Percentiles rank a stretch among this genome's conserved stretches.
Evolutionary conservation across 2,888 invertebrate genomes (phyloP).

Genomic region (Micropterix aruncella): DNA sequence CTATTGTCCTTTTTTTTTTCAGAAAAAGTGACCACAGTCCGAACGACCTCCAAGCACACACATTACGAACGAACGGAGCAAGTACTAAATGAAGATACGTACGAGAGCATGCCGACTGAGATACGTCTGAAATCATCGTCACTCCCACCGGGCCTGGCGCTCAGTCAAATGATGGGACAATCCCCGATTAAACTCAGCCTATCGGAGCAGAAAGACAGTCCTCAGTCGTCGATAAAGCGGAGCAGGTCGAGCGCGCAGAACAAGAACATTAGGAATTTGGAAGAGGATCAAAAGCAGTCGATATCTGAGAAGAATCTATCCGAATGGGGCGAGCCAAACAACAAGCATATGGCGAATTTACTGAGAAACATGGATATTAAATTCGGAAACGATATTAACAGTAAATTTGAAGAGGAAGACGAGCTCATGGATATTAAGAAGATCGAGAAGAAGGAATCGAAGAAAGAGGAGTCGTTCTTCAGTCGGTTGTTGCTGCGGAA

Average conservation of each 20-base stretch:
- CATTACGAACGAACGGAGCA: slow-evolving; percentile 3
- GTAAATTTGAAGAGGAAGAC: slow-evolving; percentile 12
- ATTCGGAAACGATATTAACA: slow-evolving; percentile 9
- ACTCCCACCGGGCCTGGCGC: slow-evolving; percentile 45
- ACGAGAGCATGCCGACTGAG: slow-evolving; percentile 27
- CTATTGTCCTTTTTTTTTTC: no score
- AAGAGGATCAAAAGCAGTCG: slow-evolving; percentile 36
- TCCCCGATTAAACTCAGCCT: slow-evolving; percentile 38
- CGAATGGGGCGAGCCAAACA: background rate
- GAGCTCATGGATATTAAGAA: slow-evolving; percentile 16
- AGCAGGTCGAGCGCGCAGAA: slow-evolving; percentile 38
- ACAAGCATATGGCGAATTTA: background rate
- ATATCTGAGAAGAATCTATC: slow-evolving; percentile 23
- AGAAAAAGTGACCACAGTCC: slow-evolving; percentile 19
- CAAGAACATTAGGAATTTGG: slow-evolving; percentile 30
- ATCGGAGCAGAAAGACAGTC: slow-evolving; percentile 25
- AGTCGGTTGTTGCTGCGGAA: slow-evolving; percentile 52
- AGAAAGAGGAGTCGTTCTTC: slow-evolving; percentile 48
- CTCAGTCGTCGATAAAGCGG: slow-evolving; percentile 32
- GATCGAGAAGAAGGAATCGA: slow-evolving; percentile 17
- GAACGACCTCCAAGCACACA: slow-evolving; percentile 3
- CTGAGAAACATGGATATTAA: slow-evolving; percentile 8
- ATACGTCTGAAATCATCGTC: slow-evolving; percentile 49
- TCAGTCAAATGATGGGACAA: slow-evolving; percentile 32
- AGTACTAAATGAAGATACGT: background rate